phyloP scores from a whole-genome alignment of 2,797 vertebrate species.

The Pseudochromis fuscus region DNA sequence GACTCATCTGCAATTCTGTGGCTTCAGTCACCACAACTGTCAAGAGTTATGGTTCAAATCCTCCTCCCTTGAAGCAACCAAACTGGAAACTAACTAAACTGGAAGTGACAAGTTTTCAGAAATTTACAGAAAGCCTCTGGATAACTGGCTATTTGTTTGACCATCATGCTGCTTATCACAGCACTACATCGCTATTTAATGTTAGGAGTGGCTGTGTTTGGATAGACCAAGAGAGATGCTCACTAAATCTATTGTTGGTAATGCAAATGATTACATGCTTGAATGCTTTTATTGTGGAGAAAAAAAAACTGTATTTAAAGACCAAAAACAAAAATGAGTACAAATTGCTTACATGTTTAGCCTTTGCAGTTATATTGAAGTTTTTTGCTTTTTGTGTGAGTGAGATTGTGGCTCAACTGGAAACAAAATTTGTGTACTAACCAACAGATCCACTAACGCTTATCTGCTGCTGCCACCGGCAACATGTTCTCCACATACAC shows the following conservation, averaged over 20 bases:
- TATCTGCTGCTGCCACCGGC: slow-evolving; percentile 12
- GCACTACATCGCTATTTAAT: not conserved
- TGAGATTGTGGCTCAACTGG: slow-evolving; percentile 26
- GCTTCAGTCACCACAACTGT: slow-evolving; percentile 39
- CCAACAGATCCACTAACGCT: slow-evolving; percentile 22
- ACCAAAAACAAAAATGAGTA: slow-evolving; percentile 16
- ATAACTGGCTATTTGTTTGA: slow-evolving; percentile 1
- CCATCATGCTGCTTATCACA: not conserved
- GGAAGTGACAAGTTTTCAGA: slow-evolving; percentile 4
- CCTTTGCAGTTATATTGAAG: slow-evolving; percentile 13
- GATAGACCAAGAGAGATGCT: not conserved
- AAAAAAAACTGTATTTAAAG: not conserved
- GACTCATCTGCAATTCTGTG: slow-evolving; percentile 34
- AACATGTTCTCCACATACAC: slow-evolving; percentile 8
- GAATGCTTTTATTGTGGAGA: slow-evolving; percentile 18
- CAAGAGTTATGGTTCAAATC: not conserved
- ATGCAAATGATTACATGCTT: slow-evolving; percentile 2
- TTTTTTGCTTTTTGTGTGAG: slow-evolving; percentile 29
- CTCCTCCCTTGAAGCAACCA: slow-evolving; percentile 2
- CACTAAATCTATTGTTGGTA: not conserved
- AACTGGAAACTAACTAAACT: slow-evolving; percentile 24
- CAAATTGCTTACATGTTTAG: slow-evolving; percentile 29
- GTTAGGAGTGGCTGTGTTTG: slow-evolving; percentile 1
- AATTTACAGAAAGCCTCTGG: not conserved
- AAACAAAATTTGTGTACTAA: slow-evolving; percentile 28